Evolutionary conservation across 2,113 vertebrate genomes (phyloP).

Genomic region (Seriola quinqueradiata): DNA sequence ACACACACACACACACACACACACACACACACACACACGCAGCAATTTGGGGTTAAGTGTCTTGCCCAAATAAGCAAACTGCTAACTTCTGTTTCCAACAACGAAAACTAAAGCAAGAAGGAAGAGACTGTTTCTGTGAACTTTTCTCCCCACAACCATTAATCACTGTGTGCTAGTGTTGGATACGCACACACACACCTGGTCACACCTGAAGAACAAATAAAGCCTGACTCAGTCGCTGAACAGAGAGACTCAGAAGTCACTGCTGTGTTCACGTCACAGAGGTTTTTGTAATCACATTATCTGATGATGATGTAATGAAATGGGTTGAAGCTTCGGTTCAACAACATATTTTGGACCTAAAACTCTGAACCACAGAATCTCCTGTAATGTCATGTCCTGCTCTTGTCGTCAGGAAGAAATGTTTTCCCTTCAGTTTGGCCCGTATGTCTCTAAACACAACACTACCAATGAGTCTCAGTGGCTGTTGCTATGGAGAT

Average conservation of each 20-base stretch:
- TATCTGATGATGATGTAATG: neutral
- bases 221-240: slow-evolving; percentile 41
- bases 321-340: neutral
- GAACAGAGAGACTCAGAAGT: neutral
- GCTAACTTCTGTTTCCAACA: neutral
- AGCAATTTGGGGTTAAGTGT: neutral
- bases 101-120: neutral
- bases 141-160: slow-evolving; percentile 4
- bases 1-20: too few relatives aligned
- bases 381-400: neutral
- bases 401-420: neutral
- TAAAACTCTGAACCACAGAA: slow-evolving; percentile 1
- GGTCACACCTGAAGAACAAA: slow-evolving; percentile 72
- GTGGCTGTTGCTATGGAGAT: neutral
- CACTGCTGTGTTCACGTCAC: slow-evolving; percentile 9
- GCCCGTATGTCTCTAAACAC: neutral
- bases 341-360: neutral
- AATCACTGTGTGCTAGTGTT: neutral
- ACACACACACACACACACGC: neutral
- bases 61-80: neutral
- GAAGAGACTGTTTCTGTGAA: neutral
- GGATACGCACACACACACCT: neutral
- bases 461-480: neutral
- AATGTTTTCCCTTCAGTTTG: neutral
- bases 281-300: neutral